Percentiles rank a stretch among this genome's conserved stretches.
Conservation (phyloP, 92 coral and sea anemone genomes). For the Parazoanthus darwini region DNA sequence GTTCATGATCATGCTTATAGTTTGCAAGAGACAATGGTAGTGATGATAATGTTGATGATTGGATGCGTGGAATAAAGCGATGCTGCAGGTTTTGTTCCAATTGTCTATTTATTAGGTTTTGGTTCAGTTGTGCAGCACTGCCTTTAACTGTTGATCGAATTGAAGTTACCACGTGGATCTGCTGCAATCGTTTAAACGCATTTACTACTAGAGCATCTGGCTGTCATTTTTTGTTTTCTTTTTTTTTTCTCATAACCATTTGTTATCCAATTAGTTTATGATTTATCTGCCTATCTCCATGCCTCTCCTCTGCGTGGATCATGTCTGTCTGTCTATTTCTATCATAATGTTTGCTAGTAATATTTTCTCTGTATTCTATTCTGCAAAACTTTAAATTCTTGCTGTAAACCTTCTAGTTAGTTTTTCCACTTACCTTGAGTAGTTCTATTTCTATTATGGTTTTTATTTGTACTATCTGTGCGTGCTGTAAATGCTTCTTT, state of each 20-base stretch:
- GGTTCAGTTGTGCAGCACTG: neutral
- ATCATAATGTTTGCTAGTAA: neutral
- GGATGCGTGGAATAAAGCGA: neutral
- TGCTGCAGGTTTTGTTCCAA: neutral
- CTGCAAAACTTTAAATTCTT: neutral
- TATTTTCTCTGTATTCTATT: too few relatives aligned
- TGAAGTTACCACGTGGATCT: neutral
- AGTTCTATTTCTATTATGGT: neutral
- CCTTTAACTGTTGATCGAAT: neutral
- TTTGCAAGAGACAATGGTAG: neutral
- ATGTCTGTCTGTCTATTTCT: neutral
- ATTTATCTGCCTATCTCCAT: neutral
- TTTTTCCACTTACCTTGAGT: neutral
- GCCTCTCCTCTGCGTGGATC: too few relatives aligned
- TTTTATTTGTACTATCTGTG: neutral
- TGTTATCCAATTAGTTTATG: neutral
- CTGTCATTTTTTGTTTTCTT: neutral
- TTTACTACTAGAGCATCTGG: too few relatives aligned
- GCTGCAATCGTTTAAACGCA: too few relatives aligned
- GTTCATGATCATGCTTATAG: neutral
- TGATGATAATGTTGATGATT: neutral
- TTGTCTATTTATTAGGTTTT: too few relatives aligned
- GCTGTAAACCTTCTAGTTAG: neutral
- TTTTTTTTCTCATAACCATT: neutral
- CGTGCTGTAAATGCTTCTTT: neutral